phyloP scores from a whole-genome alignment of 2,888 invertebrate genomes.

The Hipparchia sbordonii region DNA sequence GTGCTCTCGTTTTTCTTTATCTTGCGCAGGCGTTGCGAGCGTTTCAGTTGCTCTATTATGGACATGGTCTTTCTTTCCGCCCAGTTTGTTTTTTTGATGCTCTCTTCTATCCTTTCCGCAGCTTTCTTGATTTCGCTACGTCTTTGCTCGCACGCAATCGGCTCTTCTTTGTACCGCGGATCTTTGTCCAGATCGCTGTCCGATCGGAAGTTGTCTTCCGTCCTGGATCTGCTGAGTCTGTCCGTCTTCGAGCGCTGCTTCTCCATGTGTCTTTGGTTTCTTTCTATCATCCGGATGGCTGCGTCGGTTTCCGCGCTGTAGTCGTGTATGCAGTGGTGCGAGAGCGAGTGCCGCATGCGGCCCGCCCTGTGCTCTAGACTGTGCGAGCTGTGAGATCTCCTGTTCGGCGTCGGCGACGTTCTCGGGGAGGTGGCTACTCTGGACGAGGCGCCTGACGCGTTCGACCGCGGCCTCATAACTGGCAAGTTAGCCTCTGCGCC shows the following conservation, averaged over 20 bases:
- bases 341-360: constrained; percentile 72
- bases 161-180: constrained; percentile 41
- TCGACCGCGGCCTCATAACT: constrained; percentile 78
- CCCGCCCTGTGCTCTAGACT: constrained; percentile 72
- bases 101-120: constrained; percentile 72
- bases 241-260: constrained; percentile 79
- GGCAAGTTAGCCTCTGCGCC: constrained; percentile 69
- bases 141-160: constrained; percentile 54
- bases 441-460: constrained; percentile 83
- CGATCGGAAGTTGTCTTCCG: constrained; percentile 72
- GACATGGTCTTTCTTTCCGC: constrained; percentile 75
- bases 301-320: constrained; percentile 84
- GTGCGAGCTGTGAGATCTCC: constrained; percentile 74
- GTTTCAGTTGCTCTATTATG: constrained; percentile 74
- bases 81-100: constrained; percentile 79
- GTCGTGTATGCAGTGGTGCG: constrained; percentile 79
- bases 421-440: constrained; percentile 70
- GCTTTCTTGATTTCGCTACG: constrained; percentile 69
- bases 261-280: constrained; percentile 83
- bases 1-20: constrained; percentile 70
- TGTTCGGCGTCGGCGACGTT: constrained; percentile 58
- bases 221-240: constrained; percentile 61
- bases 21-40: constrained; percentile 71
- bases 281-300: constrained; percentile 81
- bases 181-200: constrained; percentile 70